Percentiles rank a stretch among this genome's conserved stretches.
These are phyloP conservation scores for Solea solea DNA, from an alignment of 2,113 vertebrate genomes.

Conservation along the genomic window DNA sequence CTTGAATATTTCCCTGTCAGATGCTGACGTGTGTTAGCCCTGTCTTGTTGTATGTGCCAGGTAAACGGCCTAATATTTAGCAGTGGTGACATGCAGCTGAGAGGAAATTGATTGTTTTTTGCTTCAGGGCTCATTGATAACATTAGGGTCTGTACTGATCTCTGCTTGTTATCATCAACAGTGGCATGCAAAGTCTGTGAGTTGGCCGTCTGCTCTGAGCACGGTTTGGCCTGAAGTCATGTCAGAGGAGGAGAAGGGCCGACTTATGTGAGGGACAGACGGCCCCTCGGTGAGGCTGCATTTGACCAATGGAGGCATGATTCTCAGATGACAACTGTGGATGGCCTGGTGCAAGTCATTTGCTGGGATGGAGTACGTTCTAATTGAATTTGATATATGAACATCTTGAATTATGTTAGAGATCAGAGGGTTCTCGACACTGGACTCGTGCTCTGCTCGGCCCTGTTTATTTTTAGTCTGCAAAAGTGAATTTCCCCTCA, in stretches of 20 bases:
- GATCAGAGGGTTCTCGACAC: constrained; percentile 28
- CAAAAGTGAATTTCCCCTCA: constrained; percentile 18
- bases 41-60: constrained; percentile 27
- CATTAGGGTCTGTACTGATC: constrained; percentile 33
- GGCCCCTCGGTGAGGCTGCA: constrained; percentile 29
- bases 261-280: constrained; percentile 33
- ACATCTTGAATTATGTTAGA: constrained; percentile 13
- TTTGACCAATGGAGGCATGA: constrained; percentile 23
- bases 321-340: constrained; percentile 30
- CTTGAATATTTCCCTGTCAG: constrained; percentile 12
- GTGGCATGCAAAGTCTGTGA: constrained; percentile 39
- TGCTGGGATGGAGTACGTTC: constrained; percentile 3
- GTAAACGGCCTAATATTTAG: constrained; percentile 40
- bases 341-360: constrained; percentile 41
- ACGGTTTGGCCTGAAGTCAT: constrained; percentile 45
- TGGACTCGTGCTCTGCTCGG: constrained; percentile 16
- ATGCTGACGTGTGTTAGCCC: constrained; percentile 34
- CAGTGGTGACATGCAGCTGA: constrained; percentile 34
- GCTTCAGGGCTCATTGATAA: constrained; percentile 50
- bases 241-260: constrained; percentile 34
- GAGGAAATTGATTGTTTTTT: constrained; percentile 48
- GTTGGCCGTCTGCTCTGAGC: constrained; percentile 32
- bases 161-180: constrained; percentile 57
- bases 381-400: constrained; percentile 9
- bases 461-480: constrained; percentile 8